Base-by-base conservation (phyloP, 92 coral and sea anemone genomes). In the Pocillopora meandrina region DNA sequence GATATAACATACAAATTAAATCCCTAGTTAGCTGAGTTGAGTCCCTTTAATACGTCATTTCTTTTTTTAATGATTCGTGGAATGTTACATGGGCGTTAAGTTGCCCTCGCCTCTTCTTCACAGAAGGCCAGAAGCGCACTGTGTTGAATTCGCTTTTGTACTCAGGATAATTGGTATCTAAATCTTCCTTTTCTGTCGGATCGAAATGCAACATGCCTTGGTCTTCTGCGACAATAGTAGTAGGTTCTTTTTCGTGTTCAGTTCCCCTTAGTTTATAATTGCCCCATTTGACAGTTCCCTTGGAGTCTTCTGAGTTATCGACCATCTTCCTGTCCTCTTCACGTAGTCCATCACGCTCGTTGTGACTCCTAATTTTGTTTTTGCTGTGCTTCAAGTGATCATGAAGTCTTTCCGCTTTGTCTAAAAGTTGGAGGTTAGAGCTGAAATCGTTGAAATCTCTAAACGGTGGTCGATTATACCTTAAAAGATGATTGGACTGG, bases 311-410 rank as follows among this genome's bases (percentile, higher is more conserved):
- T 26, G 76, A 68, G 76, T 69, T 15, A 56, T 66, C 65, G 49
- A 67, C 84, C 84, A 68, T 56, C 31, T 80, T 80, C 12, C 84
- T 17, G 56, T 56, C 84, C 34, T 80, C 76, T 55, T 80, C 76
- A 2, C 15, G 76, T n/a, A 78, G 36, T 35, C 12, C 21, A 56
- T n/a, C 65, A 23, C 63, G 19, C 20, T 52, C 72, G 21, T 77
- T 60, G 14, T 64, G 83, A 52, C 35, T 79, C 16, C 42, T 57
- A 9, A 68, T 68, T 19, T 56, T 80, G 74, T 80, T 69, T 57
- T 80, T 80, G 56, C 55, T 80, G 76, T 80, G 67, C 34, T 55
- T 67, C 57, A 67, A 10, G 76, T 55, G 55, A 20, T 80, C 74
- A 11, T 79, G 72, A 0, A 64, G 83, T 47, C 15, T 9, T 64